A percentile compares a stretch with the other conserved stretches of the same genome.
Conservation (phyloP, 2,797 vertebrate genomes). For the Botia kubotai region DNA sequence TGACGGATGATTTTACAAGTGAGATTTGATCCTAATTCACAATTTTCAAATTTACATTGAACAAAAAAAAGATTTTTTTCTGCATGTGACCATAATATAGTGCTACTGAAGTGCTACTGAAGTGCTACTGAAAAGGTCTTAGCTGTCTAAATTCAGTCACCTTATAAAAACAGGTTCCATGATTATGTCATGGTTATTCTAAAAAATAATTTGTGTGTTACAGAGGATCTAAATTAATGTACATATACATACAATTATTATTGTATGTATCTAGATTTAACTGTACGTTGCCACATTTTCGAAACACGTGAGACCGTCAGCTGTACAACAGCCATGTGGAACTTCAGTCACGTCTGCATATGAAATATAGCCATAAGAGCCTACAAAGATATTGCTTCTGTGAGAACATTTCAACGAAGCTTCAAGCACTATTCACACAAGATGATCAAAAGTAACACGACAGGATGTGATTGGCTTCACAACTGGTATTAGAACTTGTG, state of each 20-base stretch:
- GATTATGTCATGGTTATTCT: too few species aligned
- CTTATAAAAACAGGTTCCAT: background rate
- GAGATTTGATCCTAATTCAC: too few species aligned
- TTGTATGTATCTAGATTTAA: constrained; percentile 4
- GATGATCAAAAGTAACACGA: constrained; percentile 22
- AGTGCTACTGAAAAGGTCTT: too few species aligned
- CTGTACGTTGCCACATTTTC: constrained; percentile 22
- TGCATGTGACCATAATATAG: background rate
- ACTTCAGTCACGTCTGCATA: constrained; percentile 32
- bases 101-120: too few species aligned
- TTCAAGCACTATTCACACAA: background rate
- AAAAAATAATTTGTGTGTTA: too few species aligned
- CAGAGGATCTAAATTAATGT: constrained; percentile 4
- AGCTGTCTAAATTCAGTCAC: background rate
- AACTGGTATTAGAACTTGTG: background rate
- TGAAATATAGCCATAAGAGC: constrained; percentile 31
- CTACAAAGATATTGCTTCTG: constrained; percentile 57
- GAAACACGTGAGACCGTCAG: background rate
- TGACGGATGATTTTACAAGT: too few species aligned
- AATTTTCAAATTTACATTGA: too few species aligned
- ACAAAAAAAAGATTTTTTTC: background rate
- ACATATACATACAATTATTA: background rate
- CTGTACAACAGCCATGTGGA: constrained; percentile 29
- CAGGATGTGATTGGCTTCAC: background rate
- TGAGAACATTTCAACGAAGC: constrained; percentile 13